phyloP scores from a whole-genome alignment of 2,888 invertebrate species.

The Melieria crassipennis region DNA sequence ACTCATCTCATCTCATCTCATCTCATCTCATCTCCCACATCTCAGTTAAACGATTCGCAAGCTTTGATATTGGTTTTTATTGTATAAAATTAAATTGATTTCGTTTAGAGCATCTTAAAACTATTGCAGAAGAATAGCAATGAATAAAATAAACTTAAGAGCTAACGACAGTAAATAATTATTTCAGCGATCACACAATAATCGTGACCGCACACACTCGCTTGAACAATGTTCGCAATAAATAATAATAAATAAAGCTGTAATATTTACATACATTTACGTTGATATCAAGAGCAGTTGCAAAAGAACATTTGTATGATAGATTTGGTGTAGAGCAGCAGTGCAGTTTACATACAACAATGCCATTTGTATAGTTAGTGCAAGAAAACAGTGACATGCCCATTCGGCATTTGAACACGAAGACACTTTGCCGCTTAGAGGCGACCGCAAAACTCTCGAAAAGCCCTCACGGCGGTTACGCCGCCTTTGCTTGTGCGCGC shows the following conservation, averaged over 20 bases:
- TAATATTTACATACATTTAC: constrained; percentile 44
- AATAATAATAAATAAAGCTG: constrained; percentile 46
- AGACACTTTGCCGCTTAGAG: no score
- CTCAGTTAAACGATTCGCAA: no score
- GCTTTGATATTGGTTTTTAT: constrained; percentile 1
- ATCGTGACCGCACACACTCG: constrained; percentile 43
- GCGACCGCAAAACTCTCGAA: no score
- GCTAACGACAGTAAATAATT: constrained; percentile 35
- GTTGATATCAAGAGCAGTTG: background rate
- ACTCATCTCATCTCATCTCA: no score
- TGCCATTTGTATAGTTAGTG: no score
- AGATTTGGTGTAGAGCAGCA: constrained; percentile 63
- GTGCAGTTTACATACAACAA: no score
- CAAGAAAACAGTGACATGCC: no score
- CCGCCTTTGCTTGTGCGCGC: constrained; percentile 12
- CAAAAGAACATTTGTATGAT: constrained; percentile 9
- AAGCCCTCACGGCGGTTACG: constrained; percentile 1
- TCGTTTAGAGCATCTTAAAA: constrained; percentile 15
- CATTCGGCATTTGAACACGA: no score
- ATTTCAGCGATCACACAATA: constrained; percentile 44
- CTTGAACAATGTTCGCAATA: constrained; percentile 14
- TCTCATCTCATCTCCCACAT: no score
- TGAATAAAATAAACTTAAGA: constrained; percentile 19
- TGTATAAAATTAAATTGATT: constrained; percentile 18
- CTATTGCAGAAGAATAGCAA: constrained; percentile 5